Percentiles rank a stretch among this genome's conserved stretches.
Conservation (phyloP, 2,888 invertebrate genomes). For the Fragum fragum region DNA sequence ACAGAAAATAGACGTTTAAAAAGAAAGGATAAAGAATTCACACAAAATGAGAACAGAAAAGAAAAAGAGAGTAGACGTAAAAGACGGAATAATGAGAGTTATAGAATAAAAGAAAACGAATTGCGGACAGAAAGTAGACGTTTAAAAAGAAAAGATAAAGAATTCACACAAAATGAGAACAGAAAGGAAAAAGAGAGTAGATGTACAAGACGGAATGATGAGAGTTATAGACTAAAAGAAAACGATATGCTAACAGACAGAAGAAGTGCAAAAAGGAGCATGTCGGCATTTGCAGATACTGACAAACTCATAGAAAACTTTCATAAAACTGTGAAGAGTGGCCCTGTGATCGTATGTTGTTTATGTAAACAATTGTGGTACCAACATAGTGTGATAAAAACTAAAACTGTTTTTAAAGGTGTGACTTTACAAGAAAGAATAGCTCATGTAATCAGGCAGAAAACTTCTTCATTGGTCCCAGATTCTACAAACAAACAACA, state of each 20-base stretch:
- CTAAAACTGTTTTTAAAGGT: background rate
- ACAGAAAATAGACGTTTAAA: background rate
- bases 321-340: constrained; percentile 35
- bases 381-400: constrained; percentile 31
- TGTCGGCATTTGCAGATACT: background rate
- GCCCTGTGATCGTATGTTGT: constrained; percentile 49
- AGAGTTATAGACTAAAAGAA: background rate
- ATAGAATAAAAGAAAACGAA: background rate
- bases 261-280: constrained; percentile 3
- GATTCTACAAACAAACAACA: background rate
- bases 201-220: background rate
- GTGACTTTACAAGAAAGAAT: constrained; percentile 20
- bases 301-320: constrained; percentile 26
- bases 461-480: constrained; percentile 2
- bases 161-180: background rate
- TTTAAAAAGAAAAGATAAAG: constrained; percentile 14
- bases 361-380: constrained; percentile 53
- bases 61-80: constrained; percentile 2
- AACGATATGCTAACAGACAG: constrained; percentile 7
- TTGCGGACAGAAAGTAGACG: background rate
- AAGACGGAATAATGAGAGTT: constrained; percentile 7
- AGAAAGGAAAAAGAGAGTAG: background rate
- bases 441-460: constrained; percentile 16
- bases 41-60: background rate
- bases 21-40: constrained; percentile 3